These are phyloP conservation scores for Elephantulus edwardii DNA, from an alignment of 2,113 vertebrate species.

Conservation along the genomic window DNA sequence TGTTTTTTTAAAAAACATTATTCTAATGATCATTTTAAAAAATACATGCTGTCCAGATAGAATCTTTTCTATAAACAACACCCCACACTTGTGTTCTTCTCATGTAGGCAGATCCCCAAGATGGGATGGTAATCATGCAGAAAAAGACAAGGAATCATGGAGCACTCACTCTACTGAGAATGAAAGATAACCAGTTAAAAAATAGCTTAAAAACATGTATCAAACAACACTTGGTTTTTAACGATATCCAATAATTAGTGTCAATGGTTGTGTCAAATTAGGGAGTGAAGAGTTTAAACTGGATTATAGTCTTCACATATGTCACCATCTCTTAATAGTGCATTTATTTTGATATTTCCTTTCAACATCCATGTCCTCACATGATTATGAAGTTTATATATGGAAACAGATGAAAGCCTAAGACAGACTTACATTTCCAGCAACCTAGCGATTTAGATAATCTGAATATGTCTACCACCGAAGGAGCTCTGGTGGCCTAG, in stretches of 20 bases:
- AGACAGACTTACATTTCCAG: background rate
- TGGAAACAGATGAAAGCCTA: background rate
- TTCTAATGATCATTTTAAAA: background rate
- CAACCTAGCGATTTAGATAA: background rate
- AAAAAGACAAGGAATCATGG: background rate
- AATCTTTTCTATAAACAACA: background rate
- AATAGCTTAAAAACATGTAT: background rate
- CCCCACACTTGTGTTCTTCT: background rate
- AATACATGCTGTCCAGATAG: background rate
- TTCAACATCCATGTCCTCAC: background rate
- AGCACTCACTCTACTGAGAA: background rate
- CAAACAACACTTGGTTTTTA: background rate
- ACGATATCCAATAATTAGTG: background rate
- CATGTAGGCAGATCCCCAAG: background rate
- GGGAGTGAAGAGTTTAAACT: background rate
- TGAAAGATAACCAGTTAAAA: background rate
- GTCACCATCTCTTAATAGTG: background rate
- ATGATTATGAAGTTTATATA: background rate
- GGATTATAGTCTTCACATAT: background rate
- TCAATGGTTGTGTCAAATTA: background rate
- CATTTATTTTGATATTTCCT: background rate
- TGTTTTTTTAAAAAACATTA: background rate
- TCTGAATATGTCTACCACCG: background rate
- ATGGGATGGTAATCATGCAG: background rate
- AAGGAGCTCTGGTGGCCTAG: no score